These are phyloP conservation scores for Drosophila saltans DNA, from an alignment of 1,140 invertebrate species.

Conservation along the genomic window DNA sequence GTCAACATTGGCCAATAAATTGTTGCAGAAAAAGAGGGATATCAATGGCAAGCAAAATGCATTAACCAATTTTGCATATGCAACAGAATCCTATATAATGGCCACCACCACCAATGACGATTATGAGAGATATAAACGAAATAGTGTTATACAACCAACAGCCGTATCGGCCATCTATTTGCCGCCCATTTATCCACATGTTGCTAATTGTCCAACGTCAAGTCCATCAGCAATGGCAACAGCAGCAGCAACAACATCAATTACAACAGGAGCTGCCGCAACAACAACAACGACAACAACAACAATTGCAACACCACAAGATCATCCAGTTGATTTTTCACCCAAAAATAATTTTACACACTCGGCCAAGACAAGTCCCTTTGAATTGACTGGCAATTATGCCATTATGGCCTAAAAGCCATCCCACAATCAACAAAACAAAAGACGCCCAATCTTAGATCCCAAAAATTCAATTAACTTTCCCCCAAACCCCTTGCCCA, in stretches of 20 bases:
- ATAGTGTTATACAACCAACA: conserved; percentile 65
- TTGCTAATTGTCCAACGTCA: conserved; percentile 20
- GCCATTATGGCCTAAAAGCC: conserved; percentile 70
- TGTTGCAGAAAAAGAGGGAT: conserved; percentile 73
- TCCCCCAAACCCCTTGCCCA: conserved; percentile 27
- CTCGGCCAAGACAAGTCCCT: conserved; percentile 81
- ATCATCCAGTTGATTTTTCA: conserved; percentile 85
- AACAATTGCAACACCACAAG: conserved; percentile 65
- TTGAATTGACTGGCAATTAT: conserved; percentile 80
- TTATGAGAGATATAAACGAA: conserved; percentile 66
- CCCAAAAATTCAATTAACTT: conserved; percentile 24
- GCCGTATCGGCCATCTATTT: conserved; percentile 51
- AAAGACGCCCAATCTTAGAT: neutral
- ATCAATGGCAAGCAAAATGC: conserved; percentile 51
- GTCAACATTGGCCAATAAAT: conserved; percentile 72
- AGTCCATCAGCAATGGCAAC: neutral
- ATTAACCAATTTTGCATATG: conserved; percentile 39
- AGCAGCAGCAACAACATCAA: conserved; percentile 19
- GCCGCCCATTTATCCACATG: conserved; percentile 35
- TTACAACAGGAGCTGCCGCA: neutral
- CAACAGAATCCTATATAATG: conserved; percentile 29
- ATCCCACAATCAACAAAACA: conserved; percentile 45
- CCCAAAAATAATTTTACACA: conserved; percentile 82
- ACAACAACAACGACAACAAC: conserved; percentile 6
- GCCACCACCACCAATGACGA: conserved; percentile 38